A percentile compares a stretch with the other conserved stretches of the same genome.
Evolutionary conservation across 2,113 vertebrate species (phyloP).

Genomic region (Equus przewalskii): DNA sequence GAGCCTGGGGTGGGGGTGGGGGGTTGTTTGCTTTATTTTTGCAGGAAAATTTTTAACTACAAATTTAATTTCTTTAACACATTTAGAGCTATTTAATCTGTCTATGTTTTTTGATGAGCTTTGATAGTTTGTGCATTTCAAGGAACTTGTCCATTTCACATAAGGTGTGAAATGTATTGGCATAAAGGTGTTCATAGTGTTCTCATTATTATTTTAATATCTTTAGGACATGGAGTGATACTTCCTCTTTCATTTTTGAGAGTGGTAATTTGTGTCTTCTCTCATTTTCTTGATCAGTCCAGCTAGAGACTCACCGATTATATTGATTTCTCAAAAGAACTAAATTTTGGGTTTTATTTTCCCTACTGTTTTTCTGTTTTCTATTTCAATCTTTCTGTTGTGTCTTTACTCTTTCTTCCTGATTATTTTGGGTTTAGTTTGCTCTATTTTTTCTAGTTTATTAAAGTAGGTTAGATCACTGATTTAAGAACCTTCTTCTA

Average conservation of each 20-base stretch:
- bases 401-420: neutral
- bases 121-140: neutral
- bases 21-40: slow-evolving; percentile 14
- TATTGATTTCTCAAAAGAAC: neutral
- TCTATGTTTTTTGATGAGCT: neutral
- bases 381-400: neutral
- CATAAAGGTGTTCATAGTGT: neutral
- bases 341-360: neutral
- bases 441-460: neutral
- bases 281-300: neutral
- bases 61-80: neutral
- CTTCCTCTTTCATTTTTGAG: neutral
- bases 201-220: neutral
- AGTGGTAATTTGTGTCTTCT: neutral
- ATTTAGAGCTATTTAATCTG: neutral
- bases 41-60: neutral
- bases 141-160: neutral
- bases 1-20: neutral
- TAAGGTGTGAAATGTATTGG: neutral
- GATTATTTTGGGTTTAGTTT: neutral
- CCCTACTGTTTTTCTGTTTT: neutral
- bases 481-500: neutral
- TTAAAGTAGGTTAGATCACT: neutral
- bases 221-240: neutral
- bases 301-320: neutral